Evolutionary conservation across 2,797 vertebrate species (phyloP), one percentile per base, ranked within the genome.

Genomic region (Enteromius trimaculatus): DNA sequence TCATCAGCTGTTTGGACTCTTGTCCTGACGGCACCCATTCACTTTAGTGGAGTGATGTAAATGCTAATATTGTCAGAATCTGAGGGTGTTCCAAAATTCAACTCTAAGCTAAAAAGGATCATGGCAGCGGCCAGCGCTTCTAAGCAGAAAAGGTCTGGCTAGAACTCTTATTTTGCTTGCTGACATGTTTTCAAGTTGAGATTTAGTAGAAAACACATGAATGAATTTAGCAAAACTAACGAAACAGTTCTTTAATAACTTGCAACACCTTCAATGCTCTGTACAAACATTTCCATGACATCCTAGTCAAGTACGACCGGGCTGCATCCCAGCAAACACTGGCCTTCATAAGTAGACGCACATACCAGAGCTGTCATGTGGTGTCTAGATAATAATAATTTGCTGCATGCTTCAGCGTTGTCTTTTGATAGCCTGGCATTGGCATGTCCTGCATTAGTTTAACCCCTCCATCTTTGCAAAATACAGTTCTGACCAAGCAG

Each of bases 361-460:
- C 68, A 44, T 42, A 26, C 13, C 39, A 44, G 42, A 69, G 39
- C 42, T 23, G 39, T 44, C n/a, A 23, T 66, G 64, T 37, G 9
- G 64, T 66, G 11, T 21, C 31, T 66, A 66, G 31, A 66, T 66
- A 13, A 66, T 37, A 13, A 26, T 29, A 62, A 17, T 65, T 34
- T 65, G 31, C 29, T 19, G 39, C 39, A 69, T 69, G 39, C 42
- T 26, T 42, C 11, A 69, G 3, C 21, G 29, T 69, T n/a, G 21
- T 69, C 21, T 69, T 39, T 23, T 44, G 37, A n/a, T 1, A 44
- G 3, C 79, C 71, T 39, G 44, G 26, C 31, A 84, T 85, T 84
- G 76, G 69, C 58, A 65, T 79, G 79, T 84, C 82, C 79, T 80
- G 66, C 82, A 77, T 64, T 29, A 75, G 44, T 66, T 49, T 1